Base-by-base conservation (phyloP, 2,888 invertebrate species). In the Leucozona laternaria region DNA sequence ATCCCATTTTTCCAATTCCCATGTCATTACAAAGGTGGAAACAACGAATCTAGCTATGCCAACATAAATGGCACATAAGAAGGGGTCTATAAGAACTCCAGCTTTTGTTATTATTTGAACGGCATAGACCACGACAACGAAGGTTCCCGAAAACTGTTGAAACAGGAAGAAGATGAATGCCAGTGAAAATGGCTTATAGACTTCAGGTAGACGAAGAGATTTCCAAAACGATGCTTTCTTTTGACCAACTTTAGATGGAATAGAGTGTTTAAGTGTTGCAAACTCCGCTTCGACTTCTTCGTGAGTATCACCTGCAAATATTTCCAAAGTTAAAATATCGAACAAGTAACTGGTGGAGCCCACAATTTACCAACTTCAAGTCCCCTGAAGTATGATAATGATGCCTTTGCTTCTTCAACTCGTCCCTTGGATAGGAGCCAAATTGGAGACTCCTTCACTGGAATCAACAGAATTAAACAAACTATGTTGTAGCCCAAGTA, bases 51-150 rank as follows among this genome's bases (percentile, higher is more conserved):
- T 93, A 6, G 95, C 93, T 2, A 93, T 89, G 89, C 96, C 96
- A 64, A 96, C 94, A 2, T 95, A 92, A 8, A 96, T 91, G 90
- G 95, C 96, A 15, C 95, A 95, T 78, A 95, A 90, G 88, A 96
- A 95, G 68, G 95, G 95, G 89, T 96, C 94, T 25, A 95, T 92
- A 1, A 93, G 93, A 37, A 94, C 93, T 0, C 95, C 95, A 0
- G 96, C 93, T 55, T 94, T 94, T 80, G 94, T 93, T 81, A 96
- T 94, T 58, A 96, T 95, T 88, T 94, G 93, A 62, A 96, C 95
- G 0, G 96, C 95, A 90, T 96, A 96, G 88, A 96, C 96, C 3
- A 95, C 94, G 0, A 96, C 93, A 0, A 96, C 95, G 88, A 96
- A 96, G 0, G 95, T 94, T 1, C 96, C 96, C 7, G 95, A 95